phyloP scores from a whole-genome alignment of 2,113 vertebrate species.

The Phalacrocorax brasilianus region DNA sequence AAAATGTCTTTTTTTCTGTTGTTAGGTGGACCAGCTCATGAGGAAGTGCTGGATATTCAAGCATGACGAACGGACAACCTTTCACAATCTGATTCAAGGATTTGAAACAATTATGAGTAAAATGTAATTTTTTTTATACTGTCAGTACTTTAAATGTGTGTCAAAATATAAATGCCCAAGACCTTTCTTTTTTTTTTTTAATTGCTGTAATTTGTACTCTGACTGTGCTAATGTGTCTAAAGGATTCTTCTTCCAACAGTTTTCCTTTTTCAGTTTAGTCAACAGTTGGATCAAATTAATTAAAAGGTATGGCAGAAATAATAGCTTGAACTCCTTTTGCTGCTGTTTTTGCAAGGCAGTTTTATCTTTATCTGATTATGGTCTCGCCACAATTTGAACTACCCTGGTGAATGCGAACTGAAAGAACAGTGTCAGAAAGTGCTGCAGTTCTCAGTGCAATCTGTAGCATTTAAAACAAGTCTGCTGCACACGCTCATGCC shows the following conservation, averaged over 20 bases:
- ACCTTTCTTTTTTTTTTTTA: background rate
- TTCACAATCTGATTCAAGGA: slow-evolving; percentile 85
- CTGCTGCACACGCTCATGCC: background rate
- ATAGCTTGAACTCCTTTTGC: background rate
- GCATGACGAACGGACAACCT: slow-evolving; percentile 84
- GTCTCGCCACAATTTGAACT: background rate
- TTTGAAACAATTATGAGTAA: slow-evolving; percentile 83
- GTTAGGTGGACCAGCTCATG: slow-evolving; percentile 91
- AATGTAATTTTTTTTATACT: slow-evolving; percentile 33
- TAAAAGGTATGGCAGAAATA: background rate
- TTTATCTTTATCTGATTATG: background rate
- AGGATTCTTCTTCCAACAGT: background rate
- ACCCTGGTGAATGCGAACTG: background rate
- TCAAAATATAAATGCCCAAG: background rate
- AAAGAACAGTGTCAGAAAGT: background rate
- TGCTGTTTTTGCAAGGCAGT: background rate
- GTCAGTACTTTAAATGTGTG: background rate
- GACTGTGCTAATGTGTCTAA: slow-evolving; percentile 20
- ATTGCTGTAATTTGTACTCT: slow-evolving; percentile 47
- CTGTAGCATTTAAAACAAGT: background rate
- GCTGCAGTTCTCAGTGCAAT: background rate
- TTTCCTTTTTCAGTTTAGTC: background rate
- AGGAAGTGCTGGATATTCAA: slow-evolving; percentile 89
- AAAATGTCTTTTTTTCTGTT: fast-evolving
- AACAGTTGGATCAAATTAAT: background rate